Evolutionary conservation across 2,888 invertebrate genomes (phyloP).

Genomic region (Macroteleia sp.): DNA sequence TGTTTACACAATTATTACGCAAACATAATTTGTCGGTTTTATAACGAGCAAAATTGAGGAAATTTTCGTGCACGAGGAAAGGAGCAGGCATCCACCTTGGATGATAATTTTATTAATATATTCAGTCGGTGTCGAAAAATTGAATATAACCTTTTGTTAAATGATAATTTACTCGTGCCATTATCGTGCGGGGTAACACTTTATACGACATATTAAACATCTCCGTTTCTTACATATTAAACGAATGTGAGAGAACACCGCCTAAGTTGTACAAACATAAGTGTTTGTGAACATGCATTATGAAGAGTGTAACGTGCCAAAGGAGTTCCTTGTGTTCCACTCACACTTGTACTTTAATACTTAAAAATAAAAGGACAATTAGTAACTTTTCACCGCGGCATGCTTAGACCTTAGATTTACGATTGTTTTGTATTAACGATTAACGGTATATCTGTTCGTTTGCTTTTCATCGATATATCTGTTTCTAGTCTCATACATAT

Average conservation of each 20-base stretch:
- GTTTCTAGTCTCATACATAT: not conserved
- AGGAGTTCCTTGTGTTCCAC: conserved; percentile 14
- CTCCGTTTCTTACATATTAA: conserved; percentile 42
- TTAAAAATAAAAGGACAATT: conserved; percentile 39
- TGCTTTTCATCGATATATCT: conserved; percentile 8
- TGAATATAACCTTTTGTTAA: conserved; percentile 32
- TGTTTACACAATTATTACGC: not conserved
- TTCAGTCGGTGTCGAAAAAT: conserved; percentile 14
- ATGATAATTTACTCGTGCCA: conserved; percentile 25
- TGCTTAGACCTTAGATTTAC: conserved; percentile 14
- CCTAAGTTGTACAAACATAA: conserved; percentile 34
- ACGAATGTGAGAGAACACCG: conserved; percentile 30
- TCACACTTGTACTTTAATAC: conserved; percentile 27
- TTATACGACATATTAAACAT: conserved; percentile 34
- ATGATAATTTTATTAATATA: conserved; percentile 20
- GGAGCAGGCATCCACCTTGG: not conserved
- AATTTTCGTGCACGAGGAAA: not conserved
- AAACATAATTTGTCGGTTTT: not conserved
- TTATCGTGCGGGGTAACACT: conserved; percentile 23
- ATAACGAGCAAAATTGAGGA: not conserved
- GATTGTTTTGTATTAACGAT: conserved; percentile 3
- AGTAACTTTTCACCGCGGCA: conserved; percentile 29
- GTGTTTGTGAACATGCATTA: conserved; percentile 23
- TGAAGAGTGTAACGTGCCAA: conserved; percentile 27
- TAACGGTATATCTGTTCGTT: conserved; percentile 15